phyloP scores from a whole-genome alignment of 2,113 vertebrate genomes.

The Amblyopsis rosae region DNA sequence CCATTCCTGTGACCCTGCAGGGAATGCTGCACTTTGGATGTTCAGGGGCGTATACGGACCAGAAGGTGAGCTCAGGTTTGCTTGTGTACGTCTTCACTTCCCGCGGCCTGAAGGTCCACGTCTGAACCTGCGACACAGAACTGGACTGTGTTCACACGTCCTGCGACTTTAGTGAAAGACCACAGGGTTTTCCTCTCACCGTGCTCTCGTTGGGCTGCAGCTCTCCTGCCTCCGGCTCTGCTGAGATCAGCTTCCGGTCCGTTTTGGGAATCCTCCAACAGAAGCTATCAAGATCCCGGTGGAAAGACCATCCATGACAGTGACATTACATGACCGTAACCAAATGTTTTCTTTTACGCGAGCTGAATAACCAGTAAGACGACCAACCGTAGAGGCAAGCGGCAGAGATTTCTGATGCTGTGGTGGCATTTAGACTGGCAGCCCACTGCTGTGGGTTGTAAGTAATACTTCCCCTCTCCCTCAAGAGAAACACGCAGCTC shows the following conservation, averaged over 20 bases:
- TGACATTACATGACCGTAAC: too few relatives aligned
- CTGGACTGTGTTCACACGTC: background rate
- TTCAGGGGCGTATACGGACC: constrained; percentile 66
- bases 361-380: background rate
- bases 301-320: constrained; percentile 14
- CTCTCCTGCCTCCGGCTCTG: constrained; percentile 78
- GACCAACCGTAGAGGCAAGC: constrained; percentile 74
- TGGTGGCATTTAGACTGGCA: constrained; percentile 69
- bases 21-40: constrained; percentile 58
- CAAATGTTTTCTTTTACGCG: background rate
- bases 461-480: constrained; percentile 77
- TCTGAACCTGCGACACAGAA: constrained; percentile 76
- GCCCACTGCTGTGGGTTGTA: constrained; percentile 84
- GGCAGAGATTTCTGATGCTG: constrained; percentile 81
- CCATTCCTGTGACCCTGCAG: constrained; percentile 80
- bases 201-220: constrained; percentile 85
- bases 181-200: constrained; percentile 68
- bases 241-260: constrained; percentile 75
- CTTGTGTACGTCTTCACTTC: constrained; percentile 79
- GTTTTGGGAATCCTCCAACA: constrained; percentile 81
- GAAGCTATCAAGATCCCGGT: constrained; percentile 66
- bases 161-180: background rate
- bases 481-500: constrained; percentile 78
- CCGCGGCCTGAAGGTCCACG: constrained; percentile 86
- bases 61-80: constrained; percentile 76